Evolutionary conservation across 1,140 invertebrate species (phyloP).

Genomic region (Rhopalosiphum padi): DNA sequence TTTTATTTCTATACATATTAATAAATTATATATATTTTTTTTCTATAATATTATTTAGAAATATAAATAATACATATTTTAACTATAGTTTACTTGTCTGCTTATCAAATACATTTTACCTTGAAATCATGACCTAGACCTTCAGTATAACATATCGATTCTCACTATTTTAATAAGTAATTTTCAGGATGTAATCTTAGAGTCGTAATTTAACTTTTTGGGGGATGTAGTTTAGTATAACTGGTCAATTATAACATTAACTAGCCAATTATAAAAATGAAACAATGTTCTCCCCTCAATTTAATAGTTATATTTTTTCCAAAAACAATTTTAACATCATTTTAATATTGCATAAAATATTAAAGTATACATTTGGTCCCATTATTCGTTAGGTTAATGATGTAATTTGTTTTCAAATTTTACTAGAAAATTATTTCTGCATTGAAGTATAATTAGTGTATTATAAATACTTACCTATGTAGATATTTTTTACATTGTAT

Average conservation of each 20-base stretch:
- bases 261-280: too few species aligned
- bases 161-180: background rate
- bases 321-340: background rate
- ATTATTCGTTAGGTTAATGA: background rate
- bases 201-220: background rate
- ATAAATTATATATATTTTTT: background rate
- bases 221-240: background rate
- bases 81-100: background rate
- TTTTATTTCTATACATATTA: background rate
- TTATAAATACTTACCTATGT: background rate
- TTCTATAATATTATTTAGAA: background rate
- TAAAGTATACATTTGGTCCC: background rate
- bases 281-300: too few species aligned
- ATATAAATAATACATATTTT: background rate
- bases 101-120: constrained; percentile 38
- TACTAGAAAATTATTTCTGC: background rate
- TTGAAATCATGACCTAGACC: constrained; percentile 46
- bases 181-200: background rate
- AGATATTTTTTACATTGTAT: background rate
- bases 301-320: background rate
- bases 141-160: background rate
- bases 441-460: background rate
- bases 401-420: background rate
- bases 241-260: background rate
- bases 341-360: background rate